Percentiles rank a stretch among this genome's conserved stretches.
Conservation (phyloP, 2,888 invertebrate species). For the Drosophila fulvimacula region DNA sequence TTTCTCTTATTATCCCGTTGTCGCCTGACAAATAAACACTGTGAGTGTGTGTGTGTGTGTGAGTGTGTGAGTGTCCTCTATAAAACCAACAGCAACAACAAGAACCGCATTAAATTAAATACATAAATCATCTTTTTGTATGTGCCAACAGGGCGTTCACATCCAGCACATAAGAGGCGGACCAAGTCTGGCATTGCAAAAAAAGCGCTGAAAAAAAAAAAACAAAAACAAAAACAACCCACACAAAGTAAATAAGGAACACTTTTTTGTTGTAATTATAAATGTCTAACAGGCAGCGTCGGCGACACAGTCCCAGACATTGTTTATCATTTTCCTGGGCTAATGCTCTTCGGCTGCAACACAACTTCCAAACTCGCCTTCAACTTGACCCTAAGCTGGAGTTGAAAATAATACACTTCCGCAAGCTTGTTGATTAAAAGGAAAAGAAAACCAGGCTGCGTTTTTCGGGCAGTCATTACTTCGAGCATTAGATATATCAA, state of each 20-base stretch:
- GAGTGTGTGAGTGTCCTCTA: conserved; percentile 3
- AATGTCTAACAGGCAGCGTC: conserved; percentile 58
- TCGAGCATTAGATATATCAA: neutral
- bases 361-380: conserved; percentile 38
- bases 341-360: conserved; percentile 38
- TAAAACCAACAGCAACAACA: conserved; percentile 37
- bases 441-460: neutral
- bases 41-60: neutral
- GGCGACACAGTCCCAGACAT: conserved; percentile 52
- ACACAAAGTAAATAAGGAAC: conserved; percentile 38
- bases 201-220: conserved; percentile 15
- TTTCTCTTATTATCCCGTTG: conserved; percentile 74
- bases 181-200: conserved; percentile 31
- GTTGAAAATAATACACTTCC: conserved; percentile 15
- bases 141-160: conserved; percentile 54
- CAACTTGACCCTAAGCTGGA: conserved; percentile 27
- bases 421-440: conserved; percentile 29
- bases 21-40: conserved; percentile 78
- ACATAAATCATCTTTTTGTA: conserved; percentile 74
- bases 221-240: neutral
- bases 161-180: conserved; percentile 14
- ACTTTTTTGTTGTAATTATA: conserved; percentile 72
- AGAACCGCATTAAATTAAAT: conserved; percentile 75
- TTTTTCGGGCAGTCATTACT: neutral
- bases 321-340: conserved; percentile 56